Evolutionary conservation across 2,113 vertebrate genomes (phyloP).

Genomic region (Dromiciops gliroides): DNA sequence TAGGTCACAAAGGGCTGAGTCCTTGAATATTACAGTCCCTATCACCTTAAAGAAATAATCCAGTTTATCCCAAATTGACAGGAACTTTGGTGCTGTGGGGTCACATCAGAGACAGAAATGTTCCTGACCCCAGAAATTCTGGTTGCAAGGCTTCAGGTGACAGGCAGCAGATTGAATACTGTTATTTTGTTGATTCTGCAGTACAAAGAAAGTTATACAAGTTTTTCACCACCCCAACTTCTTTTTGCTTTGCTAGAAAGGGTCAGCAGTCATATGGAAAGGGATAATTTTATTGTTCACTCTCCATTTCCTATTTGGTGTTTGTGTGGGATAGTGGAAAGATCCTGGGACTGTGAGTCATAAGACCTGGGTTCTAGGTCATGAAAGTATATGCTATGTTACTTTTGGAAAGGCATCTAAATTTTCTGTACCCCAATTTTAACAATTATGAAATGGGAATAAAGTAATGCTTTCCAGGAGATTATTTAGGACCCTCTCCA

Average conservation of each 20-base stretch:
- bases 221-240: slow-evolving; percentile 40
- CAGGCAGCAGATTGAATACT: slow-evolving; percentile 44
- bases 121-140: slow-evolving; percentile 24
- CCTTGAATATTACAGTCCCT: slow-evolving; percentile 29
- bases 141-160: slow-evolving; percentile 61
- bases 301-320: neutral
- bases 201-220: slow-evolving; percentile 38
- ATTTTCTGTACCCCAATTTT: neutral
- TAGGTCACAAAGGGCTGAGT: neutral
- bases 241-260: neutral
- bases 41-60: slow-evolving; percentile 47
- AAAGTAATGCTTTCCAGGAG: neutral
- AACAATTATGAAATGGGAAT: neutral
- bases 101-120: slow-evolving; percentile 54
- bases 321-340: neutral
- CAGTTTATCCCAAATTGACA: slow-evolving; percentile 49
- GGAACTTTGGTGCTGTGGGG: slow-evolving; percentile 39
- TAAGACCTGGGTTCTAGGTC: neutral
- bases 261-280: neutral
- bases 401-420: neutral
- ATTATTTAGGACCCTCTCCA: neutral
- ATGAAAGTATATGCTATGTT: neutral
- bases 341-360: neutral
- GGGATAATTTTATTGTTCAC: neutral
- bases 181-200: slow-evolving; percentile 53